These are phyloP conservation scores for Acrocephalus kingi DNA, from an alignment of 2,113 vertebrate species.

Conservation along the genomic window DNA sequence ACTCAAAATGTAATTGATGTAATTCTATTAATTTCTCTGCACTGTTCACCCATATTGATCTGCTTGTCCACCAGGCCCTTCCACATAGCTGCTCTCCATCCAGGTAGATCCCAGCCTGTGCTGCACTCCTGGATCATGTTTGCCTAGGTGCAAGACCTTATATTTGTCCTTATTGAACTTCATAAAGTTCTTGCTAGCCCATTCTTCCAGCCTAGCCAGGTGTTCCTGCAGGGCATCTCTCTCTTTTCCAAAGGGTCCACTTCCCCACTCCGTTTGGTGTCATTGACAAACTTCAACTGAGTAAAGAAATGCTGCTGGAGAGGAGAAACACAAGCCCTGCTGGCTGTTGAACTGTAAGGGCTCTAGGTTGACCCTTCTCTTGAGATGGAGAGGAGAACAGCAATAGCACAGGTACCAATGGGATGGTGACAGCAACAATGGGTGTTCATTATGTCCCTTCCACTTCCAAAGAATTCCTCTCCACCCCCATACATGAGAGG, in stretches of 20 bases:
- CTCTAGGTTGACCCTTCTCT: neutral
- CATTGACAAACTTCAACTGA: neutral
- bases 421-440: neutral
- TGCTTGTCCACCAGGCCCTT: neutral
- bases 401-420: neutral
- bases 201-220: neutral
- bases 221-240: fast-evolving
- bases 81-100: neutral
- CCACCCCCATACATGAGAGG: neutral
- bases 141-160: neutral
- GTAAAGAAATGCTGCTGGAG: neutral
- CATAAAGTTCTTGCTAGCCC: neutral
- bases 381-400: neutral
- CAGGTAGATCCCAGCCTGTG: neutral
- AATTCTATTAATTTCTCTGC: neutral
- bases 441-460: neutral
- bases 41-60: neutral
- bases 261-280: neutral
- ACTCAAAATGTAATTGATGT: neutral
- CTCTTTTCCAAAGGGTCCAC: neutral
- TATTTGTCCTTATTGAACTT: neutral
- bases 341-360: neutral
- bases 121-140: neutral
- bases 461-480: neutral
- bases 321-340: neutral